Evolutionary conservation across 2,888 invertebrate genomes (phyloP).

Genomic region (Pammene fasciana): DNA sequence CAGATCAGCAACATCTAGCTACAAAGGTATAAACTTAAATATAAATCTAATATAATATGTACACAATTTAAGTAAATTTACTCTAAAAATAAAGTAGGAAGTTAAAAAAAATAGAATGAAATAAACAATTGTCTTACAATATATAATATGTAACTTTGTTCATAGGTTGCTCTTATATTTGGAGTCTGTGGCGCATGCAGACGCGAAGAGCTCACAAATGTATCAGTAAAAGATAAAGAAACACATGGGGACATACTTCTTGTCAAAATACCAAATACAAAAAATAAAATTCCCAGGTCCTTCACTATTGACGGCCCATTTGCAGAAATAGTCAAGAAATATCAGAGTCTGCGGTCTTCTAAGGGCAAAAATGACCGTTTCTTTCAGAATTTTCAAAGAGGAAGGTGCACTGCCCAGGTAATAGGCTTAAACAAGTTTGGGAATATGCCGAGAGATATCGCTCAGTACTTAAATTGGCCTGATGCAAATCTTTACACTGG

Average conservation of each 20-base stretch:
- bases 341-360: conserved; percentile 35
- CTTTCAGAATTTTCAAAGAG: conserved; percentile 43
- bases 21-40: too few species aligned
- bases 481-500: conserved; percentile 40
- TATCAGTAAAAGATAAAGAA: background rate
- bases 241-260: conserved; percentile 13
- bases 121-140: too few species aligned
- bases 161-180: too few species aligned
- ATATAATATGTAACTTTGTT: background rate
- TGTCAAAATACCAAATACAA: conserved; percentile 36
- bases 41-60: too few species aligned
- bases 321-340: conserved; percentile 41
- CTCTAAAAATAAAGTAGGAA: too few species aligned
- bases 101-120: too few species aligned
- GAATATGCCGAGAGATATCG: conserved; percentile 45
- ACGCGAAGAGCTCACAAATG: background rate
- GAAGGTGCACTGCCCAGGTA: conserved; percentile 27
- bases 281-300: conserved; percentile 42
- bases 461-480: conserved; percentile 42
- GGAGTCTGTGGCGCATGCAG: conserved; percentile 5
- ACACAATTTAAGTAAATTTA: too few species aligned
- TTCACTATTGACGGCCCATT: conserved; percentile 34
- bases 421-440: conserved; percentile 45
- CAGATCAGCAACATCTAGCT: too few species aligned
- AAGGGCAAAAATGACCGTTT: conserved; percentile 43